Evolutionary conservation across 2,113 vertebrate genomes (phyloP), one percentile per base, ranked within the genome.

Genomic region (Sinosuthora webbiana): DNA sequence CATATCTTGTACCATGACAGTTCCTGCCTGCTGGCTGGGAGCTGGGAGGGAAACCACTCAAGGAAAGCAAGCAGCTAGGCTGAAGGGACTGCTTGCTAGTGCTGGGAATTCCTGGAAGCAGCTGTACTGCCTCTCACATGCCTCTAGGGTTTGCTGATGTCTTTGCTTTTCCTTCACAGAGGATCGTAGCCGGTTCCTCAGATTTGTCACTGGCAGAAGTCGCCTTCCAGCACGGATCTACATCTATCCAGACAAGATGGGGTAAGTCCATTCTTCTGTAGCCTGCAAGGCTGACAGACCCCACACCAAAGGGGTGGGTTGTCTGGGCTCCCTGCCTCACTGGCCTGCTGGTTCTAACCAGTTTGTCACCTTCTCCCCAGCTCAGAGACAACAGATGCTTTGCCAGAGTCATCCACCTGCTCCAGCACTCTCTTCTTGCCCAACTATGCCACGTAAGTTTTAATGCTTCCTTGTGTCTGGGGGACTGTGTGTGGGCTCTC

Each of bases 181-280:
- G 99, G 99, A 99, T 96, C 99, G 99, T 50, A 99, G 99, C 97
- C 98, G 99, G 76, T 99, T 99, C 97, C 98, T 99, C 89, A 98
- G 99, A 94, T 99, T 99, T 97, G 99, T 99, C 86, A 99, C 99
- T 0, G 99, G 99, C 71, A 98, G 99, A 89, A 99, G 99, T 97
- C 99, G 99, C 63, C 99, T 99, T 93, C 99, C 99, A 21, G 99
- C 99, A 6, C 99, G 99, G 3, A 99, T 99, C 96, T 99, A 99
- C 83, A 98, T 99, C 94, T 99, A 99, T 67, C 99, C 99, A 25
- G 99, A 99, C 96, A 99, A 99, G 88, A 98, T 98, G 92, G 99
- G 99, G 99, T 99, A 93, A 98, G 98, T 91, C 39, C 23, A 1
- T 83, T 88, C 27, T 86, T 75, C 50, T 45, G 19, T 25, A 70